These are phyloP conservation scores for Cyclina sinensis DNA, from an alignment of 1,140 invertebrate species.

Conservation along the genomic window DNA sequence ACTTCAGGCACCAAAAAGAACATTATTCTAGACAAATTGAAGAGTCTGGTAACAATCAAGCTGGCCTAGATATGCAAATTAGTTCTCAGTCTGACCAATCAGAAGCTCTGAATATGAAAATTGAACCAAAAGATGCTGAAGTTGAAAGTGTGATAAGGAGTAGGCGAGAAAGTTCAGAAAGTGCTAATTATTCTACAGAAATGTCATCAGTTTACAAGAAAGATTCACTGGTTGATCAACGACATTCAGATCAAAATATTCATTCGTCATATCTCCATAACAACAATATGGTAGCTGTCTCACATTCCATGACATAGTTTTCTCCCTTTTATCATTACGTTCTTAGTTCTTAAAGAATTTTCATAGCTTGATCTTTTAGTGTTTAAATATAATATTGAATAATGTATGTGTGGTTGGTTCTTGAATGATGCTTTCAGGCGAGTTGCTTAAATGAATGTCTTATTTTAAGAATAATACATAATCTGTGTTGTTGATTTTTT, in stretches of 20 bases:
- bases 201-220: not conserved
- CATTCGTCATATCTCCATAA: slow-evolving; percentile 25
- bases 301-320: slow-evolving; percentile 66
- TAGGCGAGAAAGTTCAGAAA: not conserved
- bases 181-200: slow-evolving; percentile 6
- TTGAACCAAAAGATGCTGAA: slow-evolving; percentile 30
- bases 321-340: not conserved
- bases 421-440: too few species aligned
- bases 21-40: slow-evolving; percentile 18
- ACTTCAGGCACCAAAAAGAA: not conserved
- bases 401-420: too few species aligned
- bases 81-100: slow-evolving; percentile 36
- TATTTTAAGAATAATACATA: too few species aligned
- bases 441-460: too few species aligned
- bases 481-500: too few species aligned
- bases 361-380: not conserved
- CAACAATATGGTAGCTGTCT: slow-evolving; percentile 46
- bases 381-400: too few species aligned
- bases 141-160: not conserved
- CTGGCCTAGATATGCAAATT: slow-evolving; percentile 30
- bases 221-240: slow-evolving; percentile 10
- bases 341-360: not conserved
- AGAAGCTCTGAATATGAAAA: slow-evolving; percentile 65
- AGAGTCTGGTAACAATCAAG: not conserved
- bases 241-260: slow-evolving; percentile 41